Percentiles rank a stretch among this genome's conserved stretches.
Conservation (phyloP, 2,888 invertebrate species). For the Stegophylla sp. region DNA sequence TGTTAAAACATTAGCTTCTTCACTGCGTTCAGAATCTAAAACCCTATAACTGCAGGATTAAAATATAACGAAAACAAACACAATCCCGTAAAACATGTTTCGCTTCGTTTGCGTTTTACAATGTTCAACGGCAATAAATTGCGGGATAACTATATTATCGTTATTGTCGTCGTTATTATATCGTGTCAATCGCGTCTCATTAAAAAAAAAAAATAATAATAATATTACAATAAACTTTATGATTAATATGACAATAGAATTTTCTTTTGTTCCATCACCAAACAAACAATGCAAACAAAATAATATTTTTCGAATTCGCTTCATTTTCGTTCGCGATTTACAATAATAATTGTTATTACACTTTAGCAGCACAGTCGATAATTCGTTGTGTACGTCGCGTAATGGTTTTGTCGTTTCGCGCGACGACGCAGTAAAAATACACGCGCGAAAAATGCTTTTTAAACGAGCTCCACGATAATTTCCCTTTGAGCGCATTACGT, state of each 20-base stretch:
- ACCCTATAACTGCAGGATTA: neutral
- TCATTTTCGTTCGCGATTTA: too few relatives aligned
- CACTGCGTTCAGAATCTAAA: neutral
- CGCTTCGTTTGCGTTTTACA: constrained; percentile 13
- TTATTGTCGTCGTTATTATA: neutral
- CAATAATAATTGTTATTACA: neutral
- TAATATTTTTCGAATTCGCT: too few relatives aligned
- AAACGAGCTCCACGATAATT: constrained; percentile 10
- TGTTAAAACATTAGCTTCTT: too few relatives aligned
- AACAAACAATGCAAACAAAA: too few relatives aligned
- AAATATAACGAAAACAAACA: neutral
- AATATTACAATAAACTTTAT: neutral
- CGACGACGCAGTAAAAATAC: neutral
- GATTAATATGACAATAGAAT: too few relatives aligned
- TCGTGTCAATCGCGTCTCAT: neutral
- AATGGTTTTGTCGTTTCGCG: neutral
- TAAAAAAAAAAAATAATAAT: neutral
- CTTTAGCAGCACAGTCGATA: neutral
- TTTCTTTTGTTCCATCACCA: too few relatives aligned
- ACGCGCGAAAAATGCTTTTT: neutral
- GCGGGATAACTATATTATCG: neutral
- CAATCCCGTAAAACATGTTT: neutral
- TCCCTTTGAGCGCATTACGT: neutral
- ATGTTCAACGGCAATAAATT: neutral
- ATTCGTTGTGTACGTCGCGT: neutral